These are phyloP conservation scores for Micronisus gabar DNA, from an alignment of 2,113 vertebrate species.

Conservation along the genomic window DNA sequence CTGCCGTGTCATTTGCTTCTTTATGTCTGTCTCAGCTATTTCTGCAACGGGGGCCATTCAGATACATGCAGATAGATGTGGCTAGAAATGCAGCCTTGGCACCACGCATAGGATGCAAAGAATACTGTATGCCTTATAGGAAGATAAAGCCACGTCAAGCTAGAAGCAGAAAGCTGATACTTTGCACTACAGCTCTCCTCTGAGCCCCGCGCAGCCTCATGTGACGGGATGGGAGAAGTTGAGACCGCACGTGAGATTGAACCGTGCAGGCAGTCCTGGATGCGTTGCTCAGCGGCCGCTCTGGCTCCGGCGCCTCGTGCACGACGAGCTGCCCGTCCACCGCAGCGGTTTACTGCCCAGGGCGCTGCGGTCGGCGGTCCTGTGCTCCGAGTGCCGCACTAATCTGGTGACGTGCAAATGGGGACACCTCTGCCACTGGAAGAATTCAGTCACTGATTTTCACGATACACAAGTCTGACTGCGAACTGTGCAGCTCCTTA, in stretches of 20 bases:
- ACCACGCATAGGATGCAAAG: neutral
- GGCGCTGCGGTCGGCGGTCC: fast-evolving
- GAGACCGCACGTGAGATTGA: fast-evolving
- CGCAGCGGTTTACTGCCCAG: fast-evolving
- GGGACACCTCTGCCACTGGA: neutral
- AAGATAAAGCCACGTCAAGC: neutral
- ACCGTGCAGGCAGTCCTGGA: neutral
- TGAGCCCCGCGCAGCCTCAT: neutral
- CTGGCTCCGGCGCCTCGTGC: fast-evolving
- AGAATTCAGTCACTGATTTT: neutral
- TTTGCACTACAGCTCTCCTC: neutral
- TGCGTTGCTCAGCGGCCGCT: fast-evolving
- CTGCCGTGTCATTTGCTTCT: neutral
- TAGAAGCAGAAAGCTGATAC: neutral
- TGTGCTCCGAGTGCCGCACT: fast-evolving
- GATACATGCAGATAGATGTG: neutral
- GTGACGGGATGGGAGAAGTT: neutral
- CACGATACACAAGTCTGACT: neutral
- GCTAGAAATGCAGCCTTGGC: neutral
- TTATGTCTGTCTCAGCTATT: neutral
- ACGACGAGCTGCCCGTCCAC: fast-evolving
- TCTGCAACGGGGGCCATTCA: neutral
- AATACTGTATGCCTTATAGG: neutral
- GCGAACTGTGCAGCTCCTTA: constrained; percentile 15
- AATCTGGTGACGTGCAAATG: neutral